phyloP scores from a whole-genome alignment of 23 tunicate species.

The Styela clava region DNA sequence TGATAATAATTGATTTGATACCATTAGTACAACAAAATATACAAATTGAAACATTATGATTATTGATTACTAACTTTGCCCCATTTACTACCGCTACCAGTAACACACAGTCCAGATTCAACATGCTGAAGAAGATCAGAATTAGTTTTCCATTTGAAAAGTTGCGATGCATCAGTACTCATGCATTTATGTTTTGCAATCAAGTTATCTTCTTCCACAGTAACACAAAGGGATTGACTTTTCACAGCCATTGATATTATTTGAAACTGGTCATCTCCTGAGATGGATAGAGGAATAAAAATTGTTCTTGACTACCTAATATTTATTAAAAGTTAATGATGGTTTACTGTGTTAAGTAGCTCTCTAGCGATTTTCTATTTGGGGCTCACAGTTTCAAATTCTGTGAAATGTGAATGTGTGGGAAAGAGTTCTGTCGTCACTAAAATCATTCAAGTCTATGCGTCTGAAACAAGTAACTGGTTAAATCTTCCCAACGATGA shows the following conservation, averaged over 20 bases:
- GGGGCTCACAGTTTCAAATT: too few relatives aligned
- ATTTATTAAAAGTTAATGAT: neutral
- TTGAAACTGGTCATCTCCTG: conserved; percentile 77
- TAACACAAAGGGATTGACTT: conserved; percentile 30
- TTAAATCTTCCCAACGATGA: too few relatives aligned
- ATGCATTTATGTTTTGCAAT: conserved; percentile 39
- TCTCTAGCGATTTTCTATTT: too few relatives aligned
- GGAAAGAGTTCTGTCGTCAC: too few relatives aligned
- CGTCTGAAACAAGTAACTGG: too few relatives aligned
- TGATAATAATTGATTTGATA: neutral
- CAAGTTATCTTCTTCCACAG: conserved; percentile 6
- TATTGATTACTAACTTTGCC: conserved; percentile 36
- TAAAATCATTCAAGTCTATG: too few relatives aligned
- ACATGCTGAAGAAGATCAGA: conserved; percentile 31
- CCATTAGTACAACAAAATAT: neutral
- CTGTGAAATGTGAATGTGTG: too few relatives aligned
- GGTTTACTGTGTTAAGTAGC: too few relatives aligned
- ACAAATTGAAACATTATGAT: neutral
- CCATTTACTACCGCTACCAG: conserved; percentile 36
- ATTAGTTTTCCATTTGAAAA: conserved; percentile 45
- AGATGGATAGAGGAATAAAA: neutral
- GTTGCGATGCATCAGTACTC: conserved; percentile 39
- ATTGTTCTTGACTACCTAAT: neutral
- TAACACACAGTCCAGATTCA: conserved; percentile 40
- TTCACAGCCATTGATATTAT: conserved; percentile 25